Percentiles rank a stretch among this genome's conserved stretches.
phyloP scores from a whole-genome alignment of 1,140 invertebrate species.

The Cylas formicarius region DNA sequence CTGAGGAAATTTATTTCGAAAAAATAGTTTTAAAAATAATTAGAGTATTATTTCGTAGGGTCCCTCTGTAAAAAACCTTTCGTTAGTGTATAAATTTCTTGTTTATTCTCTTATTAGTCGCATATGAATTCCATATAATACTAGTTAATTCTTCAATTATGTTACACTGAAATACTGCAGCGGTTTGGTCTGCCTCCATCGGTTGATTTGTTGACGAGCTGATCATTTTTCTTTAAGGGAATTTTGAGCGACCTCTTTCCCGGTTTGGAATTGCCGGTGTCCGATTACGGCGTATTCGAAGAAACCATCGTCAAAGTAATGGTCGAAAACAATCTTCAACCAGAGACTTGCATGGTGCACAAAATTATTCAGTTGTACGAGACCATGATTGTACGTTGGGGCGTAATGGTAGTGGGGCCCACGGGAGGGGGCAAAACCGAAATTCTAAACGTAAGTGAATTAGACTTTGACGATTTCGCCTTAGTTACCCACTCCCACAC shows the following conservation, averaged over 20 bases:
- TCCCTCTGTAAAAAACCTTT: no score
- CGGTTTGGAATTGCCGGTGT: slow-evolving; percentile 65
- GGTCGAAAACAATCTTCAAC: slow-evolving; percentile 50
- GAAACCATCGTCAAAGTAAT: slow-evolving; percentile 50
- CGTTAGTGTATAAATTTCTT: no score
- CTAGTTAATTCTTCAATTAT: not conserved
- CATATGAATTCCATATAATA: not conserved
- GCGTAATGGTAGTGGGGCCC: slow-evolving; percentile 88
- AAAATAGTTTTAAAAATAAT: no score
- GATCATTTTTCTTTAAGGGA: slow-evolving; percentile 47
- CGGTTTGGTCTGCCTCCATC: no score
- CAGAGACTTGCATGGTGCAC: slow-evolving; percentile 56
- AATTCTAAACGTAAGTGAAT: slow-evolving; percentile 51
- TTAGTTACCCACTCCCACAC: not conserved
- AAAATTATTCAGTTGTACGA: slow-evolving; percentile 85
- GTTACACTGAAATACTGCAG: not conserved
- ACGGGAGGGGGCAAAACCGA: slow-evolving; percentile 77
- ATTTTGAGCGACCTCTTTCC: slow-evolving; percentile 89
- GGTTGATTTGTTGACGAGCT: not conserved
- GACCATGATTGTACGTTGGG: slow-evolving; percentile 87
- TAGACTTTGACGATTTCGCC: not conserved
- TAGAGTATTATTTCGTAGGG: no score
- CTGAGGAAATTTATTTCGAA: no score
- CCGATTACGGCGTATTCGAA: slow-evolving; percentile 69
- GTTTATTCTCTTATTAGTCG: no score